A percentile compares a stretch with the other conserved stretches of the same genome.
Conservation (phyloP, 1,140 invertebrate genomes). For the Aphaenogaster floridana region DNA sequence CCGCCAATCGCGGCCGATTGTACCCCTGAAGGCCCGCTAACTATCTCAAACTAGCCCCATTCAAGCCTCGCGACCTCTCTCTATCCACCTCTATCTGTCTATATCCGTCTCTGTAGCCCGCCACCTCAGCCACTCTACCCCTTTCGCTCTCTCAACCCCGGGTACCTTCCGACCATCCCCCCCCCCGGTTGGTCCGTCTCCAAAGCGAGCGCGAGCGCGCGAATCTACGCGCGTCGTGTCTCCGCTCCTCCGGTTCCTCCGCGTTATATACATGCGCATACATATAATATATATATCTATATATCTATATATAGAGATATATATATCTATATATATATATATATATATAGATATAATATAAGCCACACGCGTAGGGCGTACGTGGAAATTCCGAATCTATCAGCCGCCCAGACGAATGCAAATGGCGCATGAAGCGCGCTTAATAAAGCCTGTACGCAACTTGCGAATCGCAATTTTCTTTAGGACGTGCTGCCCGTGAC, state of each 20-base stretch:
- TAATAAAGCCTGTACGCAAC: constrained; percentile 76
- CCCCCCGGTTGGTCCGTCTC: constrained; percentile 8
- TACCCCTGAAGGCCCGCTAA: constrained; percentile 86
- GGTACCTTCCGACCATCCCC: neutral
- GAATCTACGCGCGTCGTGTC: constrained; percentile 64
- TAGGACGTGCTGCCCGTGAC: constrained; percentile 71
- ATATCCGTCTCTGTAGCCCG: constrained; percentile 53
- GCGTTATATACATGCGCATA: constrained; percentile 43
- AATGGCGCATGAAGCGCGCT: constrained; percentile 77
- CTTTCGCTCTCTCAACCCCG: constrained; percentile 49
- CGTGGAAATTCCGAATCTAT: constrained; percentile 78
- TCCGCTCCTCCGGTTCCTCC: constrained; percentile 64
- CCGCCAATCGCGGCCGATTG: constrained; percentile 86
- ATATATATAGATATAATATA: constrained; percentile 57
- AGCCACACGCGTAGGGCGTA: constrained; percentile 70
- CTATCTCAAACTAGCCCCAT: constrained; percentile 87
- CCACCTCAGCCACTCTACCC: constrained; percentile 55
- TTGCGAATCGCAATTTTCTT: constrained; percentile 77
- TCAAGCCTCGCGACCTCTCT: constrained; percentile 82
- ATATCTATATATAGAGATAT: neutral
- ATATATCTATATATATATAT: constrained; percentile 47
- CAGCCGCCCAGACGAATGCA: constrained; percentile 77
- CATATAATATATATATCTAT: neutral
- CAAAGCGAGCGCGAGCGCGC: constrained; percentile 40
- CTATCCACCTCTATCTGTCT: constrained; percentile 69